Evolutionary conservation across 2,797 vertebrate species (phyloP).

Genomic region (Arnoldichthys spilopterus): DNA sequence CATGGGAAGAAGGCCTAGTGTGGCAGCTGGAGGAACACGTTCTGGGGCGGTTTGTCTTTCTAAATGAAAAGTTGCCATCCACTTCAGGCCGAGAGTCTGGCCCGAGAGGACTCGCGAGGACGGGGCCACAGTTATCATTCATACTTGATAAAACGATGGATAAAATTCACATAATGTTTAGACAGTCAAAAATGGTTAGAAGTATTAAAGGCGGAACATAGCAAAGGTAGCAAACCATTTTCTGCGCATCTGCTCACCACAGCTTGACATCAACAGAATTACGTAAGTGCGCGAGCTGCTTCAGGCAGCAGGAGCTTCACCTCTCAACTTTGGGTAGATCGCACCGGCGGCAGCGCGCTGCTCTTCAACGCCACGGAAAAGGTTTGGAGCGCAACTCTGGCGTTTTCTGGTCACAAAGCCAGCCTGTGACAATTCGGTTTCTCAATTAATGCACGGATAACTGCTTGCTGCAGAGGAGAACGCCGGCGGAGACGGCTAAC

Average conservation of each 20-base stretch:
- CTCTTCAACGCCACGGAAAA: no score
- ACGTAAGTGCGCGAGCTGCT: slow-evolving; percentile 38
- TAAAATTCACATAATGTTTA: background rate
- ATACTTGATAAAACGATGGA: no score
- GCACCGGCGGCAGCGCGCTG: background rate
- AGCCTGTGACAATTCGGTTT: no score
- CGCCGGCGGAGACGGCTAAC: no score
- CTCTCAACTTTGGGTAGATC: slow-evolving; percentile 1
- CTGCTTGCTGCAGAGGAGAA: no score
- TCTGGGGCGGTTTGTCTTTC: background rate
- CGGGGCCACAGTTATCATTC: background rate
- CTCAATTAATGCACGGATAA: no score
- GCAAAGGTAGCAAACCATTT: background rate
- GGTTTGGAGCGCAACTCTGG: no score
- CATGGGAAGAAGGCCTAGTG: no score
- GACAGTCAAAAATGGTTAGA: background rate
- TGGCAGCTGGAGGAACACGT: no score
- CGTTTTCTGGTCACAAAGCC: no score
- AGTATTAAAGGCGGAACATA: background rate
- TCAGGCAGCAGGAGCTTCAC: background rate
- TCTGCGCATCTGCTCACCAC: slow-evolving; percentile 30
- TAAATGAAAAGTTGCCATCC: background rate
- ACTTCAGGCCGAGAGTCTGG: background rate
- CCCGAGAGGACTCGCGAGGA: background rate
- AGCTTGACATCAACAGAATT: slow-evolving; percentile 20